phyloP scores from a whole-genome alignment of 2,888 invertebrate species.

The Linnaemya tessellans region DNA sequence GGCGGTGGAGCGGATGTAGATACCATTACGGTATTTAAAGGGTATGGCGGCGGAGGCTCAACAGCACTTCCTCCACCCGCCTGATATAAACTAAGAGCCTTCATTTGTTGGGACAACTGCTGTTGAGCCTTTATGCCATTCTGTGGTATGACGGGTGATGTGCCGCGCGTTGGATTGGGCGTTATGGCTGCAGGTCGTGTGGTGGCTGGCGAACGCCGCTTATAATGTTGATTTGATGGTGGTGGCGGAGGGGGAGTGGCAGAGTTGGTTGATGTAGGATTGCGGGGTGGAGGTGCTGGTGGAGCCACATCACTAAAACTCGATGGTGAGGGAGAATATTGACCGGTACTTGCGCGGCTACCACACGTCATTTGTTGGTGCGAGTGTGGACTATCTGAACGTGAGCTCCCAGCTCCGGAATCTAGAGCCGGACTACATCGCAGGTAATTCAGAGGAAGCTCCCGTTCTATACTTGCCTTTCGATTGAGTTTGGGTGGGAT shows the following conservation, averaged over 20 bases:
- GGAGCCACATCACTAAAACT: conserved; percentile 87
- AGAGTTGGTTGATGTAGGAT: conserved; percentile 86
- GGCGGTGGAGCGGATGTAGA: conserved; percentile 85
- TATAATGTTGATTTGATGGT: conserved; percentile 88
- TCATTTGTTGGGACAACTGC: conserved; percentile 94
- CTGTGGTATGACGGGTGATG: conserved; percentile 79
- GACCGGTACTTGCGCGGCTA: conserved; percentile 83
- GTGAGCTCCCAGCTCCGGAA: conserved; percentile 93
- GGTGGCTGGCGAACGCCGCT: conserved; percentile 90
- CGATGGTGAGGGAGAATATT: conserved; percentile 85
- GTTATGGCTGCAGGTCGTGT: conserved; percentile 85
- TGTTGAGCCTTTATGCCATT: conserved; percentile 92
- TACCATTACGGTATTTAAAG: conserved; percentile 85
- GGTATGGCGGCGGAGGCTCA: conserved; percentile 89
- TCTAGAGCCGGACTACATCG: conserved; percentile 94
- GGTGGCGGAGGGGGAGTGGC: conserved; percentile 87
- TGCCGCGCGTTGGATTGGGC: conserved; percentile 88
- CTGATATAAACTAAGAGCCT: conserved; percentile 91
- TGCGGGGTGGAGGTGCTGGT: conserved; percentile 88
- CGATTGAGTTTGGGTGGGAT: conserved; percentile 90
- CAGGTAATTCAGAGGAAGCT: conserved; percentile 86
- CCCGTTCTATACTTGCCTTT: conserved; percentile 94
- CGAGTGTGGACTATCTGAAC: conserved; percentile 93
- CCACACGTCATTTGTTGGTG: conserved; percentile 87
- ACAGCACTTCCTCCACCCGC: conserved; percentile 86